A percentile compares a stretch with the other conserved stretches of the same genome.
These are phyloP conservation scores for Rutpela maculata DNA, from an alignment of 2,888 invertebrate genomes.

Conservation along the genomic window DNA sequence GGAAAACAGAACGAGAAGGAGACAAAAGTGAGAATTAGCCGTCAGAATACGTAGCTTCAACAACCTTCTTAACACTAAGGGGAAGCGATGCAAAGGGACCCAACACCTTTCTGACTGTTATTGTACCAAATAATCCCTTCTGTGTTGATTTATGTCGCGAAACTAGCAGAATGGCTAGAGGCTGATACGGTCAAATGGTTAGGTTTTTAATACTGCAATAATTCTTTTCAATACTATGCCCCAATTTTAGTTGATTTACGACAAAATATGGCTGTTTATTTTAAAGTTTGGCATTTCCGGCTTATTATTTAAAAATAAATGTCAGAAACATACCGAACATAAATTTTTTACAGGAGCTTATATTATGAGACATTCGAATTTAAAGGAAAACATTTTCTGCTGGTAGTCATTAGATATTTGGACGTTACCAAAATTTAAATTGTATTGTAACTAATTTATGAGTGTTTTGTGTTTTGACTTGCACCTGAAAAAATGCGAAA, in stretches of 20 bases:
- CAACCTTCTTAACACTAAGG: slow-evolving; percentile 16
- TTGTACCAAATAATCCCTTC: slow-evolving; percentile 31
- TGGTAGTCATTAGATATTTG: too few species aligned
- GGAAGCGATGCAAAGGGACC: slow-evolving; percentile 13
- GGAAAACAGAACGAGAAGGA: background rate
- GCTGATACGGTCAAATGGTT: slow-evolving; percentile 4
- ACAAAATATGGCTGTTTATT: too few species aligned
- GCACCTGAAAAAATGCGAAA: too few species aligned
- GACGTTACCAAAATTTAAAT: too few species aligned
- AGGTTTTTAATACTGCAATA: slow-evolving; percentile 8
- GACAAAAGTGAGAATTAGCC: slow-evolving; percentile 13
- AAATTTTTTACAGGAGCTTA: too few species aligned
- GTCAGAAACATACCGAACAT: too few species aligned
- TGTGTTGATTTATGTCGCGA: slow-evolving; percentile 31
- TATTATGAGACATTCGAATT: too few species aligned
- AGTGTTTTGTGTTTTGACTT: too few species aligned
- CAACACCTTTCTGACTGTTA: slow-evolving; percentile 26
- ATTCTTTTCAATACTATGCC: background rate
- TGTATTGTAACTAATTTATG: too few species aligned
- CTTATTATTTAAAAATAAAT: too few species aligned
- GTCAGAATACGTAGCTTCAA: slow-evolving; percentile 8
- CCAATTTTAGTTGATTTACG: background rate
- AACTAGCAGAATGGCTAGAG: background rate
- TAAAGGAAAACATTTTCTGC: too few species aligned
- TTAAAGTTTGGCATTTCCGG: too few species aligned